Base-by-base conservation (phyloP, 2,797 vertebrate genomes). In the Pipistrellus kuhlii region DNA sequence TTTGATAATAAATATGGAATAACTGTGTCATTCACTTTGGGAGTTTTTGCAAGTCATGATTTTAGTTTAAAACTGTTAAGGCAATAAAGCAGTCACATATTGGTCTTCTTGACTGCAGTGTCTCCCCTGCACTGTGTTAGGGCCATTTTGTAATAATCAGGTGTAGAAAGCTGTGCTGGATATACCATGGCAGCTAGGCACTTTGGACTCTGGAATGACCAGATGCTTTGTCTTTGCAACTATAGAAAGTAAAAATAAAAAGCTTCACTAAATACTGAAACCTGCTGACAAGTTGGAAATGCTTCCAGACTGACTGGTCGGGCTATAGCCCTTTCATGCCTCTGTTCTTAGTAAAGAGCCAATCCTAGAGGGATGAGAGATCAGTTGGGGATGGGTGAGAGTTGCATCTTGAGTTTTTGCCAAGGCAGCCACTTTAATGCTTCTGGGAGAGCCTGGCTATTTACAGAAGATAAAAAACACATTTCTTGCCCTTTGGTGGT, bases 1-100 rank as follows among this genome's bases (percentile, higher is more conserved):
- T 95, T 97, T 88, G 87, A 76, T 96, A 82, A 68, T 96, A 95
- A 87, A 91, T 97, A 95, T 96, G 88, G 88, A 95, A 90, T 90
- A 78, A 94, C 88, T 95, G 0, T 95, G 77, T 96, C 82, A 81
- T 97, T 97, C 85, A 72, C 94, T 96, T 92, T 94, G 77, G 32
- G 66, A 91, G 78, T 96, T 94, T 96, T 73, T 93, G 30, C 82
- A 90, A 48, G 87, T 94, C 57, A 91, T 30, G 84, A 69, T 95
- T 96, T 94, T 80, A 88, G 55, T 93, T 94, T 95, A 77, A 97
- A 92, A 95, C 46, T 73, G 32, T 92, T 95, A 93, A 90, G 64
- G 53, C 82, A 94, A 38, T 92, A 78, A 92, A 88, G 72, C 89
- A 93, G 46, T 81, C 44, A 71, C 21, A 21, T 64, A 14, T 69